These are phyloP conservation scores for Agrilus mali DNA, from an alignment of 2,888 invertebrate genomes.

Conservation along the genomic window DNA sequence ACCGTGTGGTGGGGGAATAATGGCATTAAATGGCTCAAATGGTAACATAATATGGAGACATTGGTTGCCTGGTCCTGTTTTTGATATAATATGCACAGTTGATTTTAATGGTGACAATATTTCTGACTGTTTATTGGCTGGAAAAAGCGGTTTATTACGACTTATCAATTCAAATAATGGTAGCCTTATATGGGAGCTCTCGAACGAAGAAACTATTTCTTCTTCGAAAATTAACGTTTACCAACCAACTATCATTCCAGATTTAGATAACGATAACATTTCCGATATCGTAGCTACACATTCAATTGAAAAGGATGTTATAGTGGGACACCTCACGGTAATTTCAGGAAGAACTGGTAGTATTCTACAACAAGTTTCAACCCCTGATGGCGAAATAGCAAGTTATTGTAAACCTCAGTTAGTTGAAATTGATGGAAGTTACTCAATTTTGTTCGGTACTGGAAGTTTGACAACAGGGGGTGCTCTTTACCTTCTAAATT, in stretches of 20 bases:
- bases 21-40: conserved; percentile 59
- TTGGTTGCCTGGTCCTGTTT: conserved; percentile 60
- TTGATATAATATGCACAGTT: conserved; percentile 55
- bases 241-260: conserved; percentile 56
- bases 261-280: conserved; percentile 55
- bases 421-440: conserved; percentile 46
- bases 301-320: conserved; percentile 38
- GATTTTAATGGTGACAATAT: conserved; percentile 58
- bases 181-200: conserved; percentile 49
- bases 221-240: conserved; percentile 45
- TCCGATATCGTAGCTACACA: conserved; percentile 60
- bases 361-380: conserved; percentile 45
- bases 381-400: conserved; percentile 46
- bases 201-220: conserved; percentile 32
- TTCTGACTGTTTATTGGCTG: conserved; percentile 61
- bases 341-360: conserved; percentile 58
- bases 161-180: conserved; percentile 57
- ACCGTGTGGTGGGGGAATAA: conserved; percentile 62
- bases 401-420: conserved; percentile 63
- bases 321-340: conserved; percentile 48
- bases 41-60: conserved; percentile 63
- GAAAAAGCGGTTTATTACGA: conserved; percentile 56
- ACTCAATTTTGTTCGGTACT: conserved; percentile 55
- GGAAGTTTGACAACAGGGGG: conserved; percentile 62
- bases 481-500: conserved; percentile 50